A percentile compares a stretch with the other conserved stretches of the same genome.
Evolutionary conservation across 2,113 vertebrate genomes (phyloP).

Genomic region (Gadus macrocephalus): DNA sequence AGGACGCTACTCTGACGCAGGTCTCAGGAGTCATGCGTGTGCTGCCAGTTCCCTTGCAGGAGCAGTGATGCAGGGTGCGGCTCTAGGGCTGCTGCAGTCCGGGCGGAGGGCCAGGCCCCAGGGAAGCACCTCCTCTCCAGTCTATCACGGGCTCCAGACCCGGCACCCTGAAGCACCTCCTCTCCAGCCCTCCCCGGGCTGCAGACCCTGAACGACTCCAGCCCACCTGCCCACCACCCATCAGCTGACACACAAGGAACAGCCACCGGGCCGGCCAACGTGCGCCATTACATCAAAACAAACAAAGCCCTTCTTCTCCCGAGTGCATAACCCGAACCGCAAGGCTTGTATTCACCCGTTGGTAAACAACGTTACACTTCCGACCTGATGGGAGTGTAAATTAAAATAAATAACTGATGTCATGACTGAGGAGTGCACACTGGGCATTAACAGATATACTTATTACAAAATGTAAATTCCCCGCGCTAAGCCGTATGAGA

Average conservation of each 20-base stretch:
- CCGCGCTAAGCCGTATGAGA: constrained; percentile 43
- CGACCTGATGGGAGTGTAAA: constrained; percentile 33
- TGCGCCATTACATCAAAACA: no score
- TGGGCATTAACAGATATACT: constrained; percentile 38
- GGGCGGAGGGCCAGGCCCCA: constrained; percentile 45
- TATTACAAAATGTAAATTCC: constrained; percentile 41
- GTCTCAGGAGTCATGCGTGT: constrained; percentile 2
- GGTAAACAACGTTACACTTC: constrained; percentile 40
- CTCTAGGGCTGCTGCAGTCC: constrained; percentile 33
- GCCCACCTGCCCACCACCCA: constrained; percentile 42
- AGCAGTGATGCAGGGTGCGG: constrained; percentile 10
- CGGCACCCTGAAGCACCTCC: constrained; percentile 37
- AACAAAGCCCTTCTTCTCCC: no score
- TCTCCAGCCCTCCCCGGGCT: constrained; percentile 24
- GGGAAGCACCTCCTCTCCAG: constrained; percentile 24
- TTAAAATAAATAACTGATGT: constrained; percentile 21
- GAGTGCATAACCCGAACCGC: no score
- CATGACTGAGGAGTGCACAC: constrained; percentile 33
- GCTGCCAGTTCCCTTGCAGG: constrained; percentile 19
- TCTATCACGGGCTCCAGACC: constrained; percentile 33
- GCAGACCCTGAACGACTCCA: constrained; percentile 34
- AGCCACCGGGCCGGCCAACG: background rate
- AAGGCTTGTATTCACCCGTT: constrained; percentile 12
- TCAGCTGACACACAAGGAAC: constrained; percentile 13
- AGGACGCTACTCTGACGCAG: background rate